Conservation (phyloP, 64 coral and sea anemone genomes). For the Stichodactyla mertensii region DNA sequence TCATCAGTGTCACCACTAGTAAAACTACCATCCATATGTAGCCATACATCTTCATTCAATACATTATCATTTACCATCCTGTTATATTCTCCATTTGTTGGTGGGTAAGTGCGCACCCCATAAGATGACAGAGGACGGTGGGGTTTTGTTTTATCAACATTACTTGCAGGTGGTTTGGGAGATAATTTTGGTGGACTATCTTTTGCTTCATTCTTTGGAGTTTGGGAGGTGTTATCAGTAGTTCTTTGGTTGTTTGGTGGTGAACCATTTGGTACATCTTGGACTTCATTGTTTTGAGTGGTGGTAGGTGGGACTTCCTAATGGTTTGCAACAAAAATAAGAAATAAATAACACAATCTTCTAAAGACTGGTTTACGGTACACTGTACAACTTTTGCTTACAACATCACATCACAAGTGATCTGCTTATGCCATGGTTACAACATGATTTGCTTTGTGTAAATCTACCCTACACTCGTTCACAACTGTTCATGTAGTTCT, state of each 20-base stretch:
- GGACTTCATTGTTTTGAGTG: neutral
- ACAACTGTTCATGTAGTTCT: no score
- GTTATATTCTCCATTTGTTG: conserved; percentile 20
- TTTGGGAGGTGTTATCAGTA: neutral
- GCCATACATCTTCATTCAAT: conserved; percentile 10
- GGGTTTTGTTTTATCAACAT: conserved; percentile 22
- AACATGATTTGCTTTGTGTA: no score
- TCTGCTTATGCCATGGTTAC: no score
- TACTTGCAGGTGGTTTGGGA: conserved; percentile 21
- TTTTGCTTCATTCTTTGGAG: neutral
- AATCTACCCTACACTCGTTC: no score
- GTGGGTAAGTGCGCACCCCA: conserved; percentile 55
- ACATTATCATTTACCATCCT: conserved; percentile 33
- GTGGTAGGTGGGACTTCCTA: neutral
- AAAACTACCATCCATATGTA: conserved; percentile 28
- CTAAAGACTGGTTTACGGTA: no score
- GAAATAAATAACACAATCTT: no score
- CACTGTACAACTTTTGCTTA: no score
- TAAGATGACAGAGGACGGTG: conserved; percentile 81
- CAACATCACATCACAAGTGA: no score
- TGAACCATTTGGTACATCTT: neutral
- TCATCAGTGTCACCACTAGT: conserved; percentile 49
- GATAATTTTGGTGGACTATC: conserved; percentile 2
- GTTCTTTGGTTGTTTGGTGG: neutral
- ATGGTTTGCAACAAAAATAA: neutral